Evolutionary conservation across 2,888 invertebrate genomes (phyloP).

Genomic region (Acanthosoma haemorrhoidale): DNA sequence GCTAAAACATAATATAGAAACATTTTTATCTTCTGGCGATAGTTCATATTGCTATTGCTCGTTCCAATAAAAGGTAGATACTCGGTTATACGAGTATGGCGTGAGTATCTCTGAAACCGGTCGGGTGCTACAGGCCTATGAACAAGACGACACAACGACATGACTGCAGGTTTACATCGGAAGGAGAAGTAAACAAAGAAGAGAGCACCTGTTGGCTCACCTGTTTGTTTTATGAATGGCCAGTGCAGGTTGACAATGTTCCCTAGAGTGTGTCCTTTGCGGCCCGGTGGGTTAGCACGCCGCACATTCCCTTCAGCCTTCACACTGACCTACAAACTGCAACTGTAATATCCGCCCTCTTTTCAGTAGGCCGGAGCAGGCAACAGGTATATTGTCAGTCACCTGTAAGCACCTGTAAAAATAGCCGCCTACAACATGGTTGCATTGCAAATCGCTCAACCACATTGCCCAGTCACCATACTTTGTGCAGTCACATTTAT

Average conservation of each 20-base stretch:
- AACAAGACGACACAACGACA: background rate
- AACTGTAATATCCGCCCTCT: too few relatives aligned
- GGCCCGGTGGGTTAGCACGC: background rate
- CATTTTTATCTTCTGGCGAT: too few relatives aligned
- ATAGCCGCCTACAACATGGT: too few relatives aligned
- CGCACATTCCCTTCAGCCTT: background rate
- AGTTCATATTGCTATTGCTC: too few relatives aligned
- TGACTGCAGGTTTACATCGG: background rate
- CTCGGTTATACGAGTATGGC: too few relatives aligned
- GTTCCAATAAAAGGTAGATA: too few relatives aligned
- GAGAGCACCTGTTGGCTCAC: background rate
- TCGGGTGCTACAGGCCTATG: background rate
- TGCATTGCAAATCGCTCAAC: background rate
- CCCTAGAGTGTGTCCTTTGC: background rate
- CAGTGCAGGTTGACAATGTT: background rate
- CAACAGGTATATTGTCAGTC: background rate
- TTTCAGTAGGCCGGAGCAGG: background rate
- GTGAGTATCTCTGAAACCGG: background rate
- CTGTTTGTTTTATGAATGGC: slow-evolving; percentile 10
- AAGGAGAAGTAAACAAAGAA: background rate
- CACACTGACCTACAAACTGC: background rate
- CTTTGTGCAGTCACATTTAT: too few relatives aligned
- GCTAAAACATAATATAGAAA: too few relatives aligned
- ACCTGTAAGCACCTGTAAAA: background rate
- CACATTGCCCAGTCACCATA: too few relatives aligned